Conservation (phyloP, 2,113 vertebrate species). For the Beaufortia kweichowensis region DNA sequence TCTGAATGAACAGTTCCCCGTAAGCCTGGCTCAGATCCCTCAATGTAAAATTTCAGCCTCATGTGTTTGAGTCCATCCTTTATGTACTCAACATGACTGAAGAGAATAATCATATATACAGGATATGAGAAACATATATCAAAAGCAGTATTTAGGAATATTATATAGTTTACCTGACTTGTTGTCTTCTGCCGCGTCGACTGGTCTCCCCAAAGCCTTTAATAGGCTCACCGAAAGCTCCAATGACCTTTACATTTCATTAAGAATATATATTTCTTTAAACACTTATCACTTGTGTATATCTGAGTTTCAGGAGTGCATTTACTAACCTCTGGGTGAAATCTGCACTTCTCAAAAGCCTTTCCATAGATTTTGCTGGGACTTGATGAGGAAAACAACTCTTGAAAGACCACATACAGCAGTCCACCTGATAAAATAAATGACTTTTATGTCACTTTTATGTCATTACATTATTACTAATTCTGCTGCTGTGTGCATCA, state of each 20-base stretch:
- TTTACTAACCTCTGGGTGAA: conserved; percentile 83
- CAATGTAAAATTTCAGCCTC: conserved; percentile 92
- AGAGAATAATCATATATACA: conserved; percentile 39
- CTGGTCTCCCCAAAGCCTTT: conserved; percentile 89
- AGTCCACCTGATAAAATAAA: conserved; percentile 80
- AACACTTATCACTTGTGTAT: background rate
- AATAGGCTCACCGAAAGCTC: conserved; percentile 87
- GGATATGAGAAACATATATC: background rate
- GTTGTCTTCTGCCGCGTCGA: conserved; percentile 87
- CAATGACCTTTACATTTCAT: conserved; percentile 76
- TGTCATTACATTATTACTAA: too few species aligned
- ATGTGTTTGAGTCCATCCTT: conserved; percentile 86
- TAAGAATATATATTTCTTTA: conserved; percentile 12
- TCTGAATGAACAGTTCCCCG: conserved; percentile 88
- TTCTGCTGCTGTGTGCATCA: too few species aligned
- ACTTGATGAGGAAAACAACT: conserved; percentile 91
- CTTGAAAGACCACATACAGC: conserved; percentile 90
- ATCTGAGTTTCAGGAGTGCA: background rate
- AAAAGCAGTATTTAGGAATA: background rate
- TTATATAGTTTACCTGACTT: conserved; percentile 79
- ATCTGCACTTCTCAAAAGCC: conserved; percentile 86
- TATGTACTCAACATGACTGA: conserved; percentile 83
- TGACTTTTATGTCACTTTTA: too few species aligned
- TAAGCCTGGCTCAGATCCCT: conserved; percentile 87
- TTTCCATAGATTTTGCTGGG: conserved; percentile 90